phyloP scores from a whole-genome alignment of 2,113 vertebrate species.

The Nycticorax nycticorax region DNA sequence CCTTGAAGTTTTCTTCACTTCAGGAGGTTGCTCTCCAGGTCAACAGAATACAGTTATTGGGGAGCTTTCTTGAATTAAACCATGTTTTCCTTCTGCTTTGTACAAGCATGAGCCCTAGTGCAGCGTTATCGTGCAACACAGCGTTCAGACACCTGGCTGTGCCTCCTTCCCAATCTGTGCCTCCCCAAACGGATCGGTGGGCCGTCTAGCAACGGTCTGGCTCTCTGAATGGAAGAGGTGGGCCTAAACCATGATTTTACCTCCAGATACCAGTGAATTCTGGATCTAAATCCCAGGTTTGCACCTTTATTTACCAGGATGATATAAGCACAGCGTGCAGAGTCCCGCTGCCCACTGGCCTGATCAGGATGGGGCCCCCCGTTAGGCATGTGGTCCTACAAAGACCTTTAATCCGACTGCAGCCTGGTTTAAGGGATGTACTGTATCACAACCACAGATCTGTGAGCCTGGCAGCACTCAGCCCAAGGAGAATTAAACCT shows the following conservation, averaged over 20 bases:
- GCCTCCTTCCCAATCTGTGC: not conserved
- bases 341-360: rapidly evolving
- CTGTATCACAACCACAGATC: not conserved
- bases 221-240: not conserved
- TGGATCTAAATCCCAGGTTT: not conserved
- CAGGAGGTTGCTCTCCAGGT: not conserved
- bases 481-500: not conserved
- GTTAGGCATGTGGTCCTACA: not conserved
- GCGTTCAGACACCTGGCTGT: not conserved
- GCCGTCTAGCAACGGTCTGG: not conserved
- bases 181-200: not conserved
- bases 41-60: not conserved
- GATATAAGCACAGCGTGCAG: rapidly evolving
- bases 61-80: not conserved
- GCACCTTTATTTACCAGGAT: not conserved
- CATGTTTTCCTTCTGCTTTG: not conserved
- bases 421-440: not conserved
- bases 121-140: not conserved
- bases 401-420: not conserved
- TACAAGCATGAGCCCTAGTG: not conserved
- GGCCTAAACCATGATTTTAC: not conserved
- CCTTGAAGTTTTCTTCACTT: not conserved
- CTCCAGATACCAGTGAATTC: not conserved
- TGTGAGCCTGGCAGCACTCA: not conserved
- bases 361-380: not conserved